Base-by-base conservation (phyloP, 1,140 invertebrate species). In the Brachystomella parvula region DNA sequence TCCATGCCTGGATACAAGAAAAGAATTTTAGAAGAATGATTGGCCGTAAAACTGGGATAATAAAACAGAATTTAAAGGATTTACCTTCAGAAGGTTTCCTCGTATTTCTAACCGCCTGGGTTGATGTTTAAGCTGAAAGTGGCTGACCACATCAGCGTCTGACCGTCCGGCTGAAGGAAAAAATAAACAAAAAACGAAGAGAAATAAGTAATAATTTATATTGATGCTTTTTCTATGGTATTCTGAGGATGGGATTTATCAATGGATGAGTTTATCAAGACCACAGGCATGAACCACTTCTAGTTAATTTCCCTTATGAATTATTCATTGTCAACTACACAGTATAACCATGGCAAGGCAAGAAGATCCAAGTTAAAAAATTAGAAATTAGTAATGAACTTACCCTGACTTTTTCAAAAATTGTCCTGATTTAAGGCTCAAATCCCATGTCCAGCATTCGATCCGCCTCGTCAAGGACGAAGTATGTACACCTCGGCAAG, bases 371-470 rank as follows among this genome's bases (percentile, higher is more conserved):
- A 65, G 56, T 59, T 21, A n/a, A n/a, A n/a, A n/a, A n/a, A n/a
- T n/a, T n/a, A n/a, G n/a, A n/a, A n/a, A n/a, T n/a, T n/a, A n/a
- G n/a, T n/a, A n/a, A n/a, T n/a, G 67, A 44, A 77, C 81, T 80
- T 79, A 86, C 85, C 69, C 94, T 81, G 76, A 98, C 95, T 79
- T 98, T 93, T 76, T 92, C 89, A 69, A 98, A 86, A 75, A 98
- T 98, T 79, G 97, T 96, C 59, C 94, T 83, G 71, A 99, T 98
- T 80, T 98, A 95, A n/a, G 95, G 96, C 79, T 98, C 96, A 80
- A 98, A 98, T 74, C 96, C 96, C 96, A 98, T 98, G 79, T 98
- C 96, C 75, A 98, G 83, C 96, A 99, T 99, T 65, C 96, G 84
- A 80, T 99, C 96, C 73, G 96, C 96, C 81, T 99, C 96, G 80